Evolutionary conservation across 2,888 invertebrate species (phyloP).

Genomic region (Gasteruption jaculator): DNA sequence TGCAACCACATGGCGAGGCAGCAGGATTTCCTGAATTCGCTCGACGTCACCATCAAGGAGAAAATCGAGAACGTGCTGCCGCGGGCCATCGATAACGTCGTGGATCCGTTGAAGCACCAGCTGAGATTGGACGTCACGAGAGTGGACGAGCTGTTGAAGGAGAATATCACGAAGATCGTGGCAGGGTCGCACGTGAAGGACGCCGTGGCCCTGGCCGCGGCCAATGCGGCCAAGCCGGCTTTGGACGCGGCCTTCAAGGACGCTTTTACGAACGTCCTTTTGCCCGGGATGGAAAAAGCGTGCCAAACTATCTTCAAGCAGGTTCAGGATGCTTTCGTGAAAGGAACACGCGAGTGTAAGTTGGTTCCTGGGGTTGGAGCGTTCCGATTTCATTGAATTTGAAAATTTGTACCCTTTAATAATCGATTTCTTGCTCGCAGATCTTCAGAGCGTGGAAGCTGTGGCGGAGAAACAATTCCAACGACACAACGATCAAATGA

Average conservation of each 20-base stretch:
- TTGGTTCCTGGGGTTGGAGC: no score
- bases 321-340: conserved; percentile 81
- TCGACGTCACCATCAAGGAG: conserved; percentile 51
- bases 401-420: background rate
- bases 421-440: conserved; percentile 35
- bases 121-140: conserved; percentile 56
- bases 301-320: conserved; percentile 85
- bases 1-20: conserved; percentile 37
- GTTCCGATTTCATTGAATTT: conserved; percentile 1
- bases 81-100: conserved; percentile 61
- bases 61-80: conserved; percentile 54
- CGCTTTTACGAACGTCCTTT: conserved; percentile 68
- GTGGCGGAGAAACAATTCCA: conserved; percentile 53
- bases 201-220: conserved; percentile 65
- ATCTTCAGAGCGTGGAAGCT: conserved; percentile 54
- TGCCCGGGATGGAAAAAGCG: conserved; percentile 84
- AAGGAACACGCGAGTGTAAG: conserved; percentile 89
- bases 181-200: conserved; percentile 70
- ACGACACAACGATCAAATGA: conserved; percentile 43
- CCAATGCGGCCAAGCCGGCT: conserved; percentile 67
- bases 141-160: conserved; percentile 69
- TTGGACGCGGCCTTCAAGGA: conserved; percentile 76
- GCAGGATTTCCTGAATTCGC: conserved; percentile 36
- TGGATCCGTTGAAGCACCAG: conserved; percentile 72
- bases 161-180: conserved; percentile 76